Base-by-base conservation (phyloP, 2,797 vertebrate species). In the Lutjanus campechanus region DNA sequence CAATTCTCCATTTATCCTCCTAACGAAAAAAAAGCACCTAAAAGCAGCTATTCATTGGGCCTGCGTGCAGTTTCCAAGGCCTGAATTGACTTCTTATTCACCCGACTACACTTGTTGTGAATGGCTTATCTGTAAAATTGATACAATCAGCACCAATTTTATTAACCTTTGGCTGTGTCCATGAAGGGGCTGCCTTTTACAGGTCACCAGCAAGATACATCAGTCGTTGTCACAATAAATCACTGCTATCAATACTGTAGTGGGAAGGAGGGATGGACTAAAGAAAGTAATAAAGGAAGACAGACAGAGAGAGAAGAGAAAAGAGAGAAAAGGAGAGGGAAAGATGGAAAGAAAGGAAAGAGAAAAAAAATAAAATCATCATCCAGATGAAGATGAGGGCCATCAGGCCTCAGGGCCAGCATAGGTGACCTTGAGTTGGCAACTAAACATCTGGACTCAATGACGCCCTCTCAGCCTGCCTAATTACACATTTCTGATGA, bases 71-170 rank as follows among this genome's bases (percentile, higher is more conserved):
- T 96, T 96, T 97, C 97, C 96, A 95, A 95, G 96, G 94, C 94
- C 95, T 98, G 96, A 98, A 98, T 97, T 97, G 96, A 97, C 97
- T 97, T 97, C 96, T 98, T 98, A 97, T 98, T 98, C 96, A 96
- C 95, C 95, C 94, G 92, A 96, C 96, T 97, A 95, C 96, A 96
- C 96, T 98, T 97, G 97, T 97, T 97, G 96, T 98, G 97, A 98
- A 98, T 97, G 96, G 96, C 96, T 97, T 97, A 97, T 97, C 97
- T 97, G 96, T 98, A 97, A 97, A 98, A 98, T 96, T 97, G 96
- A 96, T 97, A 97, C 97, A 97, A 97, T 98, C 95, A 96, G 95
- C 93, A 96, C 94, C 95, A 94, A 97, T 98, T 98, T 97, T 97
- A 97, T 98, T 97, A 98, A 98, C 97, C 97, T 98, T 96, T 98